Conservation (phyloP, 2,113 vertebrate species). For the Gracilinanus agilis region DNA sequence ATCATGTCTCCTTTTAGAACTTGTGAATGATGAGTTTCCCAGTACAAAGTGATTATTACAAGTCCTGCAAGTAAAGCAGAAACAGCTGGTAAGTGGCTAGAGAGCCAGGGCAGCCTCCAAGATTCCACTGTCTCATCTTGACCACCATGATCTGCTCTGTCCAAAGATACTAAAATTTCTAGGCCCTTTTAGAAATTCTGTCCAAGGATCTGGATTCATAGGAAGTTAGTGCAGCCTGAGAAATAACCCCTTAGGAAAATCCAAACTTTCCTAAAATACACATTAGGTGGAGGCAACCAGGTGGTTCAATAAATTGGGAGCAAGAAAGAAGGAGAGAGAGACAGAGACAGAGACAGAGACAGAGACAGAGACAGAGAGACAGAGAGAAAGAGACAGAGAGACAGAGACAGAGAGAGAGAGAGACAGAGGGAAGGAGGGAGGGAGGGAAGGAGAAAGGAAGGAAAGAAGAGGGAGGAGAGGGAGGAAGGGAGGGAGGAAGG, state of each 20-base stretch:
- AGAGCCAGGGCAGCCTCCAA: too few species aligned
- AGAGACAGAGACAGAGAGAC: too few species aligned
- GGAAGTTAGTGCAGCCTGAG: not conserved
- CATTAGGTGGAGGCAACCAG: too few species aligned
- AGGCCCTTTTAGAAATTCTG: not conserved
- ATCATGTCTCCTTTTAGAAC: conserved; percentile 3
- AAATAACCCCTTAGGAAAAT: not conserved
- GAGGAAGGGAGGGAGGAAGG: too few species aligned
- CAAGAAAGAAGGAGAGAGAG: too few species aligned
- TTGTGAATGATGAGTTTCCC: not conserved
- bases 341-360: too few species aligned
- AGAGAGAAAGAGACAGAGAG: too few species aligned
- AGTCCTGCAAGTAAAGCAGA: not conserved
- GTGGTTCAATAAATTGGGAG: too few species aligned
- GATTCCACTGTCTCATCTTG: not conserved
- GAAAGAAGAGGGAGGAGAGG: too few species aligned
- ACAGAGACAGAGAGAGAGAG: too few species aligned
- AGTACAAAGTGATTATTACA: not conserved
- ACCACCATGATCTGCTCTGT: not conserved
- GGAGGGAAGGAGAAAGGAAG: too few species aligned
- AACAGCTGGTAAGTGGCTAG: not conserved
- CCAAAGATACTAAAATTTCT: not conserved
- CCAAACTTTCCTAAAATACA: not conserved
- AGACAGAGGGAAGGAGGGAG: too few species aligned
- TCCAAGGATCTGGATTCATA: not conserved